These are phyloP conservation scores for Microcebus lehilahytsara DNA, from an alignment of 2,113 vertebrate genomes.

Conservation along the genomic window DNA sequence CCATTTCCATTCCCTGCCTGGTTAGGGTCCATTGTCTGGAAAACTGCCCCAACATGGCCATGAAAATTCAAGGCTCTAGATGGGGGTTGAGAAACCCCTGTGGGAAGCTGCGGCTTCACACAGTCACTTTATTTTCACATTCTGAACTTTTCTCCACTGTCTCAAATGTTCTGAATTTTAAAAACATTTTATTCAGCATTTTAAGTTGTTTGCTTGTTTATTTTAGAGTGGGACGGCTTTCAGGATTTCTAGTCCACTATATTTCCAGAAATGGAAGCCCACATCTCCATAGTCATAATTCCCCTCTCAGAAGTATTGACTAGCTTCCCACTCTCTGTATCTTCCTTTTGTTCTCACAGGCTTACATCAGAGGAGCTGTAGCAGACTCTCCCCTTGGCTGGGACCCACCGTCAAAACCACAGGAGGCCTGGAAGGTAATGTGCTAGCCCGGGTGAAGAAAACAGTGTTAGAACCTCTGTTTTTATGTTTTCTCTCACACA, in stretches of 20 bases:
- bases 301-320: background rate
- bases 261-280: background rate
- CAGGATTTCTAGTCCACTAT: background rate
- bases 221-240: background rate
- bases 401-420: background rate
- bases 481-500: background rate
- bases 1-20: background rate
- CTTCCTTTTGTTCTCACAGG: background rate
- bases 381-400: background rate
- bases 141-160: background rate
- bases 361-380: background rate
- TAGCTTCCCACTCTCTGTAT: background rate
- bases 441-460: background rate
- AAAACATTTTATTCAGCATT: background rate
- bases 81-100: background rate
- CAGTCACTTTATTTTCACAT: background rate
- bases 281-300: background rate
- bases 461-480: background rate
- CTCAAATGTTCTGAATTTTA: background rate
- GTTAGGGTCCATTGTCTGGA: background rate
- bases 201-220: background rate
- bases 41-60: background rate
- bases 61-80: background rate
- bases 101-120: background rate
- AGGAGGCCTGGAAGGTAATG: background rate